Evolutionary conservation across 1,140 invertebrate species (phyloP), one percentile per base, ranked within the genome.

Genomic region (Monochamus saltuarius): DNA sequence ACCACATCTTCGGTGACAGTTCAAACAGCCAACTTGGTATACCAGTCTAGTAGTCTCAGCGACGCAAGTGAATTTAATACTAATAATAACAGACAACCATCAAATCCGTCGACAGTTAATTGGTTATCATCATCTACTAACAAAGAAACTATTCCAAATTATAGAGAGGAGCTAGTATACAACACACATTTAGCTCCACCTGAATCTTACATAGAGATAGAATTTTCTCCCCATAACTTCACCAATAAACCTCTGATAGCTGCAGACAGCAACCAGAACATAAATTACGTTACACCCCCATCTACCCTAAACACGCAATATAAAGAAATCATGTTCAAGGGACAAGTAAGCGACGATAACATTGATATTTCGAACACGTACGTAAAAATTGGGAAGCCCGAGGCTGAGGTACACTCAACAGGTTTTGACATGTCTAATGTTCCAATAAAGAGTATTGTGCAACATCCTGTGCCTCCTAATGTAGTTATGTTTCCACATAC

Each of bases 21-120:
- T 4, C 82, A 85, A 71, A 81, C 84, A 73, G 79, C 84, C 7
- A 86, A 86, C 73, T 73, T 87, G 10, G 80, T 85, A 59, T 86
- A 85, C 65, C 83, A 86, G 56, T 82, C 81, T 29, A 83, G 81
- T 49, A 81, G 79, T 59, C 73, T 71, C 2, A 78, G 71, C 56
- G 75, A 76, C 53, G 75, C 76, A 55, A 66, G 72, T 57, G 71
- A 73, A 49, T 82, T 80, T 78, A 67, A 29, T 55, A 59, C 63
- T 34, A 65, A 73, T 19, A 62, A 36, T 38, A 62, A 17, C 68
- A 63, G 39, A 62, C 60, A 10, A 65, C 67, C 22, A 42, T 66
- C 35, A 65, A 65, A 58, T 56, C 67, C 34, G 66, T 71, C 17
- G 73, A 68, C 49, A 75, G 72, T 53, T 79, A 77, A 29, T 29